These are phyloP conservation scores for Myiagra hebetior DNA, from an alignment of 2,113 vertebrate species.

Conservation along the genomic window DNA sequence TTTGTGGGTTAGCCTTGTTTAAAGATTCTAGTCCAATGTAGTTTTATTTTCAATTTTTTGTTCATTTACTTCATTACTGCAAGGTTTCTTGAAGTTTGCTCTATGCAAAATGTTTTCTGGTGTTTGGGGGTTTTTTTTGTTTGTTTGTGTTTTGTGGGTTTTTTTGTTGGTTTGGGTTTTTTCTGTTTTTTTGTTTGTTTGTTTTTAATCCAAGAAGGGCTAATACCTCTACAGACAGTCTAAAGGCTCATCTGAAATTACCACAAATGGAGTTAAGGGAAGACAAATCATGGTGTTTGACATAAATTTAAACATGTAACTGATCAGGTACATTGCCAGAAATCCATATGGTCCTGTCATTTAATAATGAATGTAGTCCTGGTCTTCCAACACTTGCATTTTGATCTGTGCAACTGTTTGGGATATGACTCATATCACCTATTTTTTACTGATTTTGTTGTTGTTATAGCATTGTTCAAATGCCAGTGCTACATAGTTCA, in stretches of 20 bases:
- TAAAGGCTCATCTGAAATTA: neutral
- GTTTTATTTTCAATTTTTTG: neutral
- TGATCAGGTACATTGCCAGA: neutral
- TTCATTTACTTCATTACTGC: neutral
- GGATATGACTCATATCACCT: neutral
- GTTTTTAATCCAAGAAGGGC: neutral
- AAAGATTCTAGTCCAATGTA: neutral
- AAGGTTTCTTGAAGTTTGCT: neutral
- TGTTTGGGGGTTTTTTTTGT: neutral
- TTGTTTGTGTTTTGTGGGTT: no score
- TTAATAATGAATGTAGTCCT: neutral
- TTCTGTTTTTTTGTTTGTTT: neutral
- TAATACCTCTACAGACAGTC: neutral
- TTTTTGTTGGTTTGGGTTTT: neutral
- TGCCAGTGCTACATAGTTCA: neutral
- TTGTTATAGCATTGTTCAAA: neutral
- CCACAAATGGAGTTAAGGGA: neutral
- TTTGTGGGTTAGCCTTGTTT: neutral
- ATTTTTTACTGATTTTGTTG: slow-evolving; percentile 1
- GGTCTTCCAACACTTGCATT: neutral
- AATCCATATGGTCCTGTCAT: neutral
- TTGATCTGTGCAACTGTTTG: neutral
- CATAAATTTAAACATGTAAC: neutral
- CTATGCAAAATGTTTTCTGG: neutral
- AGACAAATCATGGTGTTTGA: neutral